Base-by-base conservation (phyloP, 2,113 vertebrate genomes). In the Antigone vipio region DNA sequence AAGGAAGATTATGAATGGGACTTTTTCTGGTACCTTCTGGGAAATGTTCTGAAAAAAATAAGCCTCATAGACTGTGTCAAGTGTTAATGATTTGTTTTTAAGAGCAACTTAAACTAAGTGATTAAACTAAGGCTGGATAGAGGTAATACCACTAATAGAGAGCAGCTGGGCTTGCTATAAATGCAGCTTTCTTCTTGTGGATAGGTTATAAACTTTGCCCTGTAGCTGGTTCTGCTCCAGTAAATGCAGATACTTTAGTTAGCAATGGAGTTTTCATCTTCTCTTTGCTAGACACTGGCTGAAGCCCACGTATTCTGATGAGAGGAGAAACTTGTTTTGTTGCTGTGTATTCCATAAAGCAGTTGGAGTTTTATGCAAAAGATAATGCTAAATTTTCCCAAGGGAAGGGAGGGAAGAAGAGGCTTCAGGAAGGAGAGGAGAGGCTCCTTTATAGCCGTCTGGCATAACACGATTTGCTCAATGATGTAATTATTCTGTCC, bases 311-410 rank as follows among this genome's bases (percentile, higher is more conserved):
- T 73, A 93, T 76, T 79, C 58, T 91, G 71, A 60, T 72, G 66
- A 88, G 69, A 93, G 40, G 50, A 79, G 34, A 24, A 91, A 82
- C 56, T 82, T 87, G 30, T 53, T 95, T 94, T 89, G 52, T 64
- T 89, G 77, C 74, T 88, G 42, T 49, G 45, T 69, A 44, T 71
- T 63, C 27, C 80, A 88, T 50, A 85, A 66, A 93, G 50, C 74
- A 96, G 82, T 93, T 95, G 93, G 85, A 94, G 71, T 88, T 94
- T 77, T 88, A 94, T 77, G 90, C 49, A 74, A 83, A 94, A 92
- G 42, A 67, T 58, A 93, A 81, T 27, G 77, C 23, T 78, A 87
- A 71, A 68, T 66, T 91, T 92, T 92, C 86, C 38, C 80, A 63
- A 52, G 59, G 56, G 94, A 85, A 79, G 11, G 47, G 59, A 91